These are phyloP conservation scores for Erpobdella octoculata DNA, from an alignment of 2,888 invertebrate species.

Conservation along the genomic window DNA sequence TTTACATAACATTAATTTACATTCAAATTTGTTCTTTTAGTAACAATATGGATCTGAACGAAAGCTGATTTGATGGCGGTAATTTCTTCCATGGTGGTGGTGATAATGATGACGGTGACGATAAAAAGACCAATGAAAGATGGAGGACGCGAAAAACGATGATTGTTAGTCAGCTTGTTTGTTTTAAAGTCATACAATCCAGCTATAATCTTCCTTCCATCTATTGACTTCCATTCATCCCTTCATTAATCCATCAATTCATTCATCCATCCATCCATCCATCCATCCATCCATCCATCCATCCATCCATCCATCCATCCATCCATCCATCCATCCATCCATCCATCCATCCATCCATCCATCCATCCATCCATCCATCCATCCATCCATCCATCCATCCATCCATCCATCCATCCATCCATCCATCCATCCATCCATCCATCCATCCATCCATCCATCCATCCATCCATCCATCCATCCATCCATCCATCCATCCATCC, in stretches of 20 bases:
- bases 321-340: constrained; percentile 5
- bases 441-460: constrained; percentile 6
- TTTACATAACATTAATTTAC: too few relatives aligned
- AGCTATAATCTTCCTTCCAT: too few relatives aligned
- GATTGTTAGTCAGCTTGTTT: too few relatives aligned
- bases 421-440: background rate
- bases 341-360: background rate
- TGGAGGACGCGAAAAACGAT: too few relatives aligned
- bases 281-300: constrained; percentile 9
- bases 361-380: background rate
- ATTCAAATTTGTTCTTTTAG: too few relatives aligned
- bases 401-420: constrained; percentile 2
- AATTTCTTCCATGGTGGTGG: too few relatives aligned
- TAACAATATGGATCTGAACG: too few relatives aligned
- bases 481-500: background rate
- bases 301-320: constrained; percentile 2
- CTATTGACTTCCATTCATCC: too few relatives aligned
- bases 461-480: constrained; percentile 6
- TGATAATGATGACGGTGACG: too few relatives aligned
- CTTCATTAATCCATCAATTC: background rate
- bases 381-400: background rate
- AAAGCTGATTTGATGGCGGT: too few relatives aligned
- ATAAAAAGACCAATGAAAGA: too few relatives aligned
- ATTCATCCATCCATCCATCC: constrained; percentile 3
- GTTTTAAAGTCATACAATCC: too few relatives aligned